These are phyloP conservation scores for Helostoma temminkii DNA, from an alignment of 2,797 vertebrate species.

Conservation along the genomic window DNA sequence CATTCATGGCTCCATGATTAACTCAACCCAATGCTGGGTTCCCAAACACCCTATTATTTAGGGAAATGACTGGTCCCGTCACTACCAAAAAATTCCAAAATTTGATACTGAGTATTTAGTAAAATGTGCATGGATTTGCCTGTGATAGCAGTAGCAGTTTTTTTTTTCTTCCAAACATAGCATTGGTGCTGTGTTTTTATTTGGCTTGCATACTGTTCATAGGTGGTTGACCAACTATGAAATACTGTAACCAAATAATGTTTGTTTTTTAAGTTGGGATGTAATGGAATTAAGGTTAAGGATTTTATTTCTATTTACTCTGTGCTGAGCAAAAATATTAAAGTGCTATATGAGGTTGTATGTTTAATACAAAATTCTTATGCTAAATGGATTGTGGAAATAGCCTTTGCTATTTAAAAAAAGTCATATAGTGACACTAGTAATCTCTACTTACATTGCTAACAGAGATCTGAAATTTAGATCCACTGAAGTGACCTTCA, in stretches of 20 bases:
- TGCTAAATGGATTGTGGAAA: not conserved
- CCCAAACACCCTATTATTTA: not conserved
- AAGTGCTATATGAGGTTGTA: not conserved
- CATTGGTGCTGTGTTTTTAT: conserved; percentile 2
- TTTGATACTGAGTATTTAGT: no score
- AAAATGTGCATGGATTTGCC: no score
- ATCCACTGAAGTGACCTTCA: no score
- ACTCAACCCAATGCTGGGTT: not conserved
- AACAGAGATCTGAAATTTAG: no score
- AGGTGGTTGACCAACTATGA: not conserved
- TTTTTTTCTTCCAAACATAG: conserved; percentile 17
- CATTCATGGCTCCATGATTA: not conserved
- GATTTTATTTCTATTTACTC: conserved; percentile 5
- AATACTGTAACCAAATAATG: not conserved
- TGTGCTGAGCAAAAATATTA: not conserved
- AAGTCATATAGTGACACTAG: not conserved
- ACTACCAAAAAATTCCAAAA: no score
- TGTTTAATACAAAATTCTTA: not conserved
- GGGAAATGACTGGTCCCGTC: not conserved
- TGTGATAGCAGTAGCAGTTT: no score
- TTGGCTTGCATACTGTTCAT: not conserved
- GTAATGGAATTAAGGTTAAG: not conserved
- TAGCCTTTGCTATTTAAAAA: not conserved
- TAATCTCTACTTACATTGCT: not conserved
- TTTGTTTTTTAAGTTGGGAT: not conserved